These are phyloP conservation scores for Heliconius melpomene DNA, from an alignment of 1,140 invertebrate genomes.

Conservation along the genomic window DNA sequence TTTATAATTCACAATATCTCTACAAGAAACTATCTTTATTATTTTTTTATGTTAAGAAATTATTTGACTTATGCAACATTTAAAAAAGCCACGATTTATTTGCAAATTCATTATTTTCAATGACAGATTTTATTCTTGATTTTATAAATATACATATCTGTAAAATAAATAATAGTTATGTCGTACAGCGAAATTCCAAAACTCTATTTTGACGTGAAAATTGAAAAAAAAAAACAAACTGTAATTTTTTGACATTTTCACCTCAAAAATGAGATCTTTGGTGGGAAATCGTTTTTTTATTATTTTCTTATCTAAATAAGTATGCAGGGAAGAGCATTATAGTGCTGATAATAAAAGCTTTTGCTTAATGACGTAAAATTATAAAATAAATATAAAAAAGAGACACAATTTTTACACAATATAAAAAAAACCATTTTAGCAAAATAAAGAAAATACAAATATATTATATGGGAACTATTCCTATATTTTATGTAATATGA, in stretches of 20 bases:
- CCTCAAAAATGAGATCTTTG: conserved; percentile 3
- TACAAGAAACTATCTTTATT: neutral
- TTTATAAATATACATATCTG: neutral
- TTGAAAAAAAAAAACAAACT: neutral
- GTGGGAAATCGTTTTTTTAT: conserved; percentile 17
- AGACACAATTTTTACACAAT: neutral
- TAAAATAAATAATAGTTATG: neutral
- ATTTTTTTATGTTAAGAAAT: neutral
- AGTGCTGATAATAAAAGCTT: conserved; percentile 36
- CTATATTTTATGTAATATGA: too few relatives aligned
- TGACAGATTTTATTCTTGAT: neutral
- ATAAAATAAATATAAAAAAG: neutral
- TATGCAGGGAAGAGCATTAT: conserved; percentile 49
- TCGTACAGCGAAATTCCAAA: conserved; percentile 10
- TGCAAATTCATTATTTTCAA: neutral
- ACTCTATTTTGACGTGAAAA: neutral
- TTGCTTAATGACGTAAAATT: neutral
- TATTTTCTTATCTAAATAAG: conserved; percentile 36
- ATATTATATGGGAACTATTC: too few relatives aligned
- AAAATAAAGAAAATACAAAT: too few relatives aligned
- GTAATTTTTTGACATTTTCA: neutral
- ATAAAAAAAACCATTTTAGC: too few relatives aligned
- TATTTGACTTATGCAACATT: neutral
- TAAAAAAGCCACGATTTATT: neutral
- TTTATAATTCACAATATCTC: conserved; percentile 12